phyloP scores from a whole-genome alignment of 2,113 vertebrate genomes.

The Dryoscopus gambensis region DNA sequence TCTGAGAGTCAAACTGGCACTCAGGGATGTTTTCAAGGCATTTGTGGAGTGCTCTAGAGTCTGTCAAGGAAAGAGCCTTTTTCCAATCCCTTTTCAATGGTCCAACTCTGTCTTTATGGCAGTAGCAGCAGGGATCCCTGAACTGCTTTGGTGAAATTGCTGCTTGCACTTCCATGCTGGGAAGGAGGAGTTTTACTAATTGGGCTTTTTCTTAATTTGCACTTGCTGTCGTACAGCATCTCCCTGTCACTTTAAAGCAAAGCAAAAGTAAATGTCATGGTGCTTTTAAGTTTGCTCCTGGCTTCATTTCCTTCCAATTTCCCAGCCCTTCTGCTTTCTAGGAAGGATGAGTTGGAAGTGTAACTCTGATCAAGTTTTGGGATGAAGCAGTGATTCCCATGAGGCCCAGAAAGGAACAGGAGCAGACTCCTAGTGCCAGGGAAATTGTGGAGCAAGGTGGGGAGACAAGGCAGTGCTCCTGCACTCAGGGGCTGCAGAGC shows the following conservation, averaged over 20 bases:
- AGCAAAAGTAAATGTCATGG: background rate
- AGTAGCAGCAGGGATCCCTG: constrained; percentile 23
- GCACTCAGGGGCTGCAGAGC: background rate
- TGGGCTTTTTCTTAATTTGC: constrained; percentile 46
- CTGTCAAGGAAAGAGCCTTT: background rate
- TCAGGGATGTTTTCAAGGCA: background rate
- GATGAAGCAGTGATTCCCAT: background rate
- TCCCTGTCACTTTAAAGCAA: constrained; percentile 26
- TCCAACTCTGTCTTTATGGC: background rate
- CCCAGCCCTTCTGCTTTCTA: constrained; percentile 34
- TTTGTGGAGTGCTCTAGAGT: background rate
- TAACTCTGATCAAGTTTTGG: background rate
- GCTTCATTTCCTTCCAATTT: constrained; percentile 40
- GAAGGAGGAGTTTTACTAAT: constrained; percentile 53
- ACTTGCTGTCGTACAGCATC: constrained; percentile 15
- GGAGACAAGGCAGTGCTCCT: background rate
- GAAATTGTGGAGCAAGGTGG: background rate
- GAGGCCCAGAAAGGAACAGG: background rate
- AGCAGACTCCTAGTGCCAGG: background rate
- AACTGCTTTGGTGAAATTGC: constrained; percentile 18
- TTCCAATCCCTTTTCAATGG: background rate
- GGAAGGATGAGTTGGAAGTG: background rate
- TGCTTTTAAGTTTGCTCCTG: constrained; percentile 33
- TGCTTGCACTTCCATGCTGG: constrained; percentile 19
- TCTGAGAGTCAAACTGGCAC: background rate